A percentile compares a stretch with the other conserved stretches of the same genome.
phyloP scores from a whole-genome alignment of 2,797 vertebrate species.

The Tokudaia muenninki region DNA sequence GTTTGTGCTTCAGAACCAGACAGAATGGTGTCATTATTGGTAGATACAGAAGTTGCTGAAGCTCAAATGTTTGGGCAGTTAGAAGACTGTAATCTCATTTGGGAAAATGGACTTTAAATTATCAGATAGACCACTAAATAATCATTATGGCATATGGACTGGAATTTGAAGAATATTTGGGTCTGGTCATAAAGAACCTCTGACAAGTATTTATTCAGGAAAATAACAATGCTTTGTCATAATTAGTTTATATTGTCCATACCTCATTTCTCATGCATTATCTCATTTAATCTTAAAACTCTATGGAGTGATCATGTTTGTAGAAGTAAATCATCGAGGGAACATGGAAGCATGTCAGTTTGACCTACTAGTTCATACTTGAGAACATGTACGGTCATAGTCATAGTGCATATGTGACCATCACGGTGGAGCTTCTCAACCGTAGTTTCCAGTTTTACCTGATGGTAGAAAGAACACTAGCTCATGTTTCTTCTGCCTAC shows the following conservation, averaged over 20 bases:
- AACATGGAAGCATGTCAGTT: background rate
- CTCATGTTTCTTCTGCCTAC: background rate
- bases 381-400: background rate
- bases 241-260: background rate
- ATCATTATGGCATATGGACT: constrained; percentile 28
- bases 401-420: background rate
- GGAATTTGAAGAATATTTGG: constrained; percentile 8
- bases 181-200: background rate
- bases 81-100: background rate
- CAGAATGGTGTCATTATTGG: background rate
- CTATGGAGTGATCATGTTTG: background rate
- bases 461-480: background rate
- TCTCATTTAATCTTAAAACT: constrained; percentile 30
- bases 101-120: constrained; percentile 18
- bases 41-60: constrained; percentile 10
- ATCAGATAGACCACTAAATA: constrained; percentile 18
- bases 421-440: background rate
- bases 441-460: background rate
- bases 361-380: background rate
- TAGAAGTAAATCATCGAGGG: background rate
- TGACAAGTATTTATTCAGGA: constrained; percentile 46
- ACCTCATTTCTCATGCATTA: constrained; percentile 4
- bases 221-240: background rate
- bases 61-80: background rate
- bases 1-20: background rate